Percentiles rank a stretch among this genome's conserved stretches.
Conservation (phyloP, 1,140 invertebrate genomes). For the Sitobion miscanthi region DNA sequence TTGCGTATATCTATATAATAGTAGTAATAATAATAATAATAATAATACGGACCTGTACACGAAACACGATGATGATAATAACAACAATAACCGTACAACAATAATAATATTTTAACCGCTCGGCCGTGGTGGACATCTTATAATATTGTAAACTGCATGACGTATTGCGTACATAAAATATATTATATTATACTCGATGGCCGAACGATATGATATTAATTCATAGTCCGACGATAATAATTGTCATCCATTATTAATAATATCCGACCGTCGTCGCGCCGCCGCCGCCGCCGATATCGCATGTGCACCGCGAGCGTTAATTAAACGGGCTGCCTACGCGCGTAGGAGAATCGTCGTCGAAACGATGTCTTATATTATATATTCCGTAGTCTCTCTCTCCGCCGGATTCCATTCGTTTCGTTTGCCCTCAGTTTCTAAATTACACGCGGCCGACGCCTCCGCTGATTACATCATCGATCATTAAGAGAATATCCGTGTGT, state of each 20-base stretch:
- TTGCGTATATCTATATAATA: neutral
- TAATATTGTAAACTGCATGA: neutral
- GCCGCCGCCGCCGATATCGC: neutral
- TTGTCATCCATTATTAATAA: constrained; percentile 13
- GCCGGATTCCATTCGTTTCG: neutral
- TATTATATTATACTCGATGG: neutral
- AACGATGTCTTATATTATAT: constrained; percentile 21
- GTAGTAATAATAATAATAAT: neutral
- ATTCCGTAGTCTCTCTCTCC: neutral
- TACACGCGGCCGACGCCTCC: neutral
- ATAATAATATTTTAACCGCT: constrained; percentile 30
- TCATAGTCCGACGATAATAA: neutral
- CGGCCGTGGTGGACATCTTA: neutral
- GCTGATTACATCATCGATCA: constrained; percentile 44
- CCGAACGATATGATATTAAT: constrained; percentile 1
- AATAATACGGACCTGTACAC: neutral
- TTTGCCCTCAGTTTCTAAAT: constrained; percentile 4
- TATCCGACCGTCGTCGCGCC: constrained; percentile 34
- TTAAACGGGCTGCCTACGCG: constrained; percentile 52
- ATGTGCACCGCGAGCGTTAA: constrained; percentile 23
- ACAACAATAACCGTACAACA: constrained; percentile 15
- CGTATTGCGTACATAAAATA: no score
- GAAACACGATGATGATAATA: constrained; percentile 11
- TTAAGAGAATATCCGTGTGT: neutral
- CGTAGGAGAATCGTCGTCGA: constrained; percentile 1